Base-by-base conservation (phyloP, 1,140 invertebrate genomes). In the Agrypnia vestita region DNA sequence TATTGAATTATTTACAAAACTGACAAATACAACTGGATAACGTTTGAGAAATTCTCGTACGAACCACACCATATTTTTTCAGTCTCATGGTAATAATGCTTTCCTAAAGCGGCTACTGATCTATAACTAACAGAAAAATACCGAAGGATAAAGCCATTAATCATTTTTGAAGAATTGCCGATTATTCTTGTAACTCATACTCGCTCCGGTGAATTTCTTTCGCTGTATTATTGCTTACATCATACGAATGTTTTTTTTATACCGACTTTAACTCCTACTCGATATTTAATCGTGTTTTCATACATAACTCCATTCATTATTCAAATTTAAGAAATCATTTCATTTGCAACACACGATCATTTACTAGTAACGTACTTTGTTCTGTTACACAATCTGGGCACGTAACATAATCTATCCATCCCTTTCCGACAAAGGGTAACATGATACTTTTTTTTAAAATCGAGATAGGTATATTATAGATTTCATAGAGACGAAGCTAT, bases 31-130 rank as follows among this genome's bases (percentile, higher is more conserved):
- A 51, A 51, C 0, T 12, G 49, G 49, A 43, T n/a, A n/a, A n/a
- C 19, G 61, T 64, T 64, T 64, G 35, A 62, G 21, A 62, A 62
- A 12, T n/a, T 6, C 11, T 1, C 49, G 19, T 64, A 12, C 12
- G 12, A 61, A 10, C 17, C 25, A 64, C 61, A 1, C 6, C 19
- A 0, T 35, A 6, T 64, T 64, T 64, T 35, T 64, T 64, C 25
- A 44, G 13, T 64, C 12, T 35, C 9, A 59, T 6, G 21, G 35
- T 64, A 13, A 64, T 64, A 64, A 64, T 64, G 61, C 61, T 13
- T 64, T 64, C 35, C 61, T 11, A 64, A 64, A 64, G 61, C 61
- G 35, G 61, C 61, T 64, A 64, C 61, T 64, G 61, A 64, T 64
- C 19, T 21, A 62, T 43, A 64, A 64, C 21, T 8, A 43, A 25